Percentiles rank a stretch among this genome's conserved stretches.
Evolutionary conservation across 2,113 vertebrate species (phyloP).

Genomic region (Morone chrysops): DNA sequence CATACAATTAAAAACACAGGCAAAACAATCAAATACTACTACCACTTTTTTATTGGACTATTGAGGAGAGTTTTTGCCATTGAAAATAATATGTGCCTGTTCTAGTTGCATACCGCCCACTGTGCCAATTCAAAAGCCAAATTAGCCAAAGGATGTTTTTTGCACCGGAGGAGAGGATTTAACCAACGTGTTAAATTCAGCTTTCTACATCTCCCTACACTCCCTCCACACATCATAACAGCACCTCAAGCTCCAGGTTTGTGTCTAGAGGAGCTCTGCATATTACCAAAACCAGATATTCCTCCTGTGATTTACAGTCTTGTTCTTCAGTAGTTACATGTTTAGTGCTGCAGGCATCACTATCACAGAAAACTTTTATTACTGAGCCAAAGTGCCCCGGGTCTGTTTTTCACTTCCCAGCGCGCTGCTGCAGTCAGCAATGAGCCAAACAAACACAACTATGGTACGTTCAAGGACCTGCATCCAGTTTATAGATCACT

Average conservation of each 20-base stretch:
- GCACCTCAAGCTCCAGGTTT: conserved; percentile 1
- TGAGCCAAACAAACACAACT: conserved; percentile 18
- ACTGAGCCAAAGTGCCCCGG: neutral
- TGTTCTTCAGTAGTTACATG: neutral
- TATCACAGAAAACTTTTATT: conserved; percentile 23
- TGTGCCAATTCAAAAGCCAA: neutral
- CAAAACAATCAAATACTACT: neutral
- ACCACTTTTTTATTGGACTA: neutral
- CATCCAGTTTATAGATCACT: conserved; percentile 34
- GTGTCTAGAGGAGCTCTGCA: neutral
- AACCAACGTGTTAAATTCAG: neutral
- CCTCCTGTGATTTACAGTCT: conserved; percentile 3
- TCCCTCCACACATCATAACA: neutral
- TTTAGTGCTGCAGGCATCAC: conserved; percentile 21
- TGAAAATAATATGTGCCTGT: neutral
- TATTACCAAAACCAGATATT: neutral
- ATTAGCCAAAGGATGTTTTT: conserved; percentile 4
- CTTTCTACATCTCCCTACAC: neutral
- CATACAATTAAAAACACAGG: conserved; percentile 26
- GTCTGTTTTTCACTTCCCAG: conserved; percentile 28
- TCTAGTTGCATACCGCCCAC: neutral
- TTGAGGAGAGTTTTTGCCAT: neutral
- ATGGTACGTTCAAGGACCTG: conserved; percentile 19
- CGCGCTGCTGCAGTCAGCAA: conserved; percentile 19
- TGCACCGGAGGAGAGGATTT: neutral